Conservation (phyloP, 2,888 invertebrate genomes). For the Ornithoptera alexandrae region DNA sequence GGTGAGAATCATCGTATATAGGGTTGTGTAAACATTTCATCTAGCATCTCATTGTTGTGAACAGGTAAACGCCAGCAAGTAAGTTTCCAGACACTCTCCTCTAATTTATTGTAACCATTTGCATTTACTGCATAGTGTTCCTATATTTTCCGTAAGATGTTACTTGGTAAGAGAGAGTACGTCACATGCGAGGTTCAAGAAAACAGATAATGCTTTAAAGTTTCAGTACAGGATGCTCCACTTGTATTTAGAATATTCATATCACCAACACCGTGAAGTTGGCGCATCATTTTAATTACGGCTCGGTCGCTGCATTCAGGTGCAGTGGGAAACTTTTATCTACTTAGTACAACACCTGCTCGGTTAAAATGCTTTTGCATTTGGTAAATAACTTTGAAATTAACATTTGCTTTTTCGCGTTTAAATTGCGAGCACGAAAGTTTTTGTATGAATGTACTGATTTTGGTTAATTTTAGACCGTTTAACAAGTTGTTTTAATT, state of each 20-base stretch:
- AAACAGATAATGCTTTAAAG: slow-evolving; percentile 18
- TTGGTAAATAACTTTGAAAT: slow-evolving; percentile 13
- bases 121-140: neutral
- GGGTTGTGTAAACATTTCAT: no score
- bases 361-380: slow-evolving; percentile 36
- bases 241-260: slow-evolving; percentile 39
- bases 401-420: slow-evolving; percentile 9
- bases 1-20: no score
- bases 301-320: slow-evolving; percentile 25
- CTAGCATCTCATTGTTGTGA: no score
- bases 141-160: neutral
- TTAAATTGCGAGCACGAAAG: neutral
- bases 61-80: no score
- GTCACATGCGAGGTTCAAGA: slow-evolving; percentile 5
- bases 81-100: no score
- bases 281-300: slow-evolving; percentile 40
- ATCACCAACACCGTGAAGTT: slow-evolving; percentile 36
- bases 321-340: slow-evolving; percentile 46
- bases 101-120: no score
- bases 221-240: slow-evolving; percentile 7
- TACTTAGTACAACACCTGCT: slow-evolving; percentile 49
- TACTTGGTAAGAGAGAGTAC: no score
- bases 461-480: neutral
- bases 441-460: neutral
- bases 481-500: neutral